phyloP scores from a whole-genome alignment of 2,888 invertebrate species.

The Trichopria drosophilae region DNA sequence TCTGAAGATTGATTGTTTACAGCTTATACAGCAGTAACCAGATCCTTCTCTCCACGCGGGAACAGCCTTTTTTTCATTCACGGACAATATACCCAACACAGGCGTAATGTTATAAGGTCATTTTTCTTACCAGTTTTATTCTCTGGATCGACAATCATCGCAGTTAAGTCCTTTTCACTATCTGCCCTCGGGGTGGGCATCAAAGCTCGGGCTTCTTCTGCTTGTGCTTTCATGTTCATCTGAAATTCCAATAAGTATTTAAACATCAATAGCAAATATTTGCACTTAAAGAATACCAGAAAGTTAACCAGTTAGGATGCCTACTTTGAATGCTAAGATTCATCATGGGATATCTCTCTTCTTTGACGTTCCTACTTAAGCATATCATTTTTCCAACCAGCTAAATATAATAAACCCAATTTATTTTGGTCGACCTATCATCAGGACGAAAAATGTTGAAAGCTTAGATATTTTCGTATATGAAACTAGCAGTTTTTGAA shows the following conservation, averaged over 20 bases:
- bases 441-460: too few relatives aligned
- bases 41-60: too few relatives aligned
- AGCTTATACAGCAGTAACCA: too few relatives aligned
- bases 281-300: neutral
- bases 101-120: conserved; percentile 44
- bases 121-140: conserved; percentile 76
- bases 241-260: conserved; percentile 34
- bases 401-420: too few relatives aligned
- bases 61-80: conserved; percentile 28
- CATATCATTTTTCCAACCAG: too few relatives aligned
- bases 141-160: conserved; percentile 78
- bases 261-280: neutral
- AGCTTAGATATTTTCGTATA: too few relatives aligned
- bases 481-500: too few relatives aligned
- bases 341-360: too few relatives aligned
- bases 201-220: conserved; percentile 39
- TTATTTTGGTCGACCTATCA: too few relatives aligned
- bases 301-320: neutral
- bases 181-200: conserved; percentile 37
- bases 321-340: too few relatives aligned
- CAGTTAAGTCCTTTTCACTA: conserved; percentile 68
- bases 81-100: conserved; percentile 56
- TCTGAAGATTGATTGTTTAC: too few relatives aligned
- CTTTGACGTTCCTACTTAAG: too few relatives aligned
- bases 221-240: conserved; percentile 56